Percentiles rank a stretch among this genome's conserved stretches.
Evolutionary conservation across 2,797 vertebrate species (phyloP).

Genomic region (Ctenochaetus hawaiiensis): DNA sequence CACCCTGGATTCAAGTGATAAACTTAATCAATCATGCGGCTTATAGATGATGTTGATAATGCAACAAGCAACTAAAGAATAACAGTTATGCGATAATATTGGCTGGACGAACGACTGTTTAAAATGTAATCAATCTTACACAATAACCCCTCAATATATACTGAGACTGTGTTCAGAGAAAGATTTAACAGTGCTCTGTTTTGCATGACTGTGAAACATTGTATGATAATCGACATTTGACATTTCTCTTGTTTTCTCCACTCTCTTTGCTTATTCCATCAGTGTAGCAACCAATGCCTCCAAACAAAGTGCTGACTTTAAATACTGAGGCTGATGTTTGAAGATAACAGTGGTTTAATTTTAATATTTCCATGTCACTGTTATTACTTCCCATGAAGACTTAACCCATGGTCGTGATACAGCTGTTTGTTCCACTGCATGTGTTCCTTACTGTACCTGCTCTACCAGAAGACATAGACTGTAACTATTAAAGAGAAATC

Average conservation of each 20-base stretch:
- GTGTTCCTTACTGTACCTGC: too few species aligned
- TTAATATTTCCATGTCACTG: neutral
- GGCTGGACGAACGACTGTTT: neutral
- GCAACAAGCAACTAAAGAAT: slow-evolving; percentile 8
- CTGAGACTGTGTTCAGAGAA: neutral
- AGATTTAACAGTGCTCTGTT: neutral
- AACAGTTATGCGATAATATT: neutral
- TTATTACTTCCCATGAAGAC: slow-evolving; percentile 23
- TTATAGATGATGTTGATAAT: slow-evolving; percentile 29
- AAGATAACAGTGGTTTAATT: slow-evolving; percentile 13
- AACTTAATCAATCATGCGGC: slow-evolving; percentile 43
- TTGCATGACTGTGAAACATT: neutral
- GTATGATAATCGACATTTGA: neutral
- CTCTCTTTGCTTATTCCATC: neutral
- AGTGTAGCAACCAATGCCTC: neutral
- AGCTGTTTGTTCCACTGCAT: neutral
- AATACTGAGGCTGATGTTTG: slow-evolving; percentile 16
- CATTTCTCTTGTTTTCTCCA: neutral
- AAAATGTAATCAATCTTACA: neutral
- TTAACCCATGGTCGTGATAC: neutral
- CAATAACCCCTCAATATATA: neutral
- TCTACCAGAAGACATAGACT: neutral
- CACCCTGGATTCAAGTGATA: slow-evolving; percentile 47
- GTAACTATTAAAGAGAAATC: neutral
- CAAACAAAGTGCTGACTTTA: slow-evolving; percentile 13